Conservation (phyloP, 2,888 invertebrate species). For the Digitonthophagus gazella region DNA sequence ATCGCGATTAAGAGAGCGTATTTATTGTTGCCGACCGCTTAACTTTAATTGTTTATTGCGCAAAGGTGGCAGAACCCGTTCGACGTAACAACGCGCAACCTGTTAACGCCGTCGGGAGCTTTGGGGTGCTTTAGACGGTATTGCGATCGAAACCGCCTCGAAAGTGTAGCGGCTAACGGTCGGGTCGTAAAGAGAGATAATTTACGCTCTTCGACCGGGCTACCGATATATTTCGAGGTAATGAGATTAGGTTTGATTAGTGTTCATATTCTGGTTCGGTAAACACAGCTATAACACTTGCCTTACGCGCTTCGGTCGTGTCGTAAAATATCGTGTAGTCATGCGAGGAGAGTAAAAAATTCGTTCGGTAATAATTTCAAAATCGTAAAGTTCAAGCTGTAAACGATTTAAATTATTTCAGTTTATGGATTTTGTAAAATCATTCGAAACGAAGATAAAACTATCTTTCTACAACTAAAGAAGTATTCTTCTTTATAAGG, state of each 20-base stretch:
- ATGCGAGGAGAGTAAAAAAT: background rate
- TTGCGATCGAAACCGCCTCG: background rate
- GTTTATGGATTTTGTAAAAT: background rate
- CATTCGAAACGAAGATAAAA: background rate
- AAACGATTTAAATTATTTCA: background rate
- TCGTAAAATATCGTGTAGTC: background rate
- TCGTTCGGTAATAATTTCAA: background rate
- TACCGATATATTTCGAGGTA: constrained; percentile 4
- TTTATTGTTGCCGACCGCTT: constrained; percentile 21
- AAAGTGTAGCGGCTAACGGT: background rate
- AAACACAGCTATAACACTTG: constrained; percentile 3
- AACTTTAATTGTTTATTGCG: constrained; percentile 8
- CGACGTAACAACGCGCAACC: background rate
- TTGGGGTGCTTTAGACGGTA: background rate
- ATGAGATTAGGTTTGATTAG: constrained; percentile 4
- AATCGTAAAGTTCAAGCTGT: background rate
- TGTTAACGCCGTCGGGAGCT: background rate
- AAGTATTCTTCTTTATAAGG: background rate
- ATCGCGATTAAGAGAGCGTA: constrained; percentile 19
- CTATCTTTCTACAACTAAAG: background rate
- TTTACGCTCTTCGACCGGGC: background rate
- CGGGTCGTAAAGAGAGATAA: background rate
- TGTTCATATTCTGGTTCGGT: constrained; percentile 4
- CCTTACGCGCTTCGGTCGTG: background rate
- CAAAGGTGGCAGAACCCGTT: constrained; percentile 8